Base-by-base conservation (phyloP, 2,113 vertebrate species). In the Oncorhynchus kisutch region DNA sequence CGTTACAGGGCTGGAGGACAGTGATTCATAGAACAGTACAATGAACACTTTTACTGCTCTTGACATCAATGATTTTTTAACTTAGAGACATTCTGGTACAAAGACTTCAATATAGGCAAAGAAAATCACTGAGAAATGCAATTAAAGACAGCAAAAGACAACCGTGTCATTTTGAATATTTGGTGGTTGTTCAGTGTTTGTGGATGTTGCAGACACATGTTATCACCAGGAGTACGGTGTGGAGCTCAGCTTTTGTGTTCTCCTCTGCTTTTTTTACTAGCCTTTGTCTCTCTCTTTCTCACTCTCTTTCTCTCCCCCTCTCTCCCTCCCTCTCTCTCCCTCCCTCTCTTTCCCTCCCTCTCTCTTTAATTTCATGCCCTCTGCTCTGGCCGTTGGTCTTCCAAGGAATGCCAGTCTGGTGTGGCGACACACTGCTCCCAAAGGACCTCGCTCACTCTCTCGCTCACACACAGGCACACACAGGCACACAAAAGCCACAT, bases 301-400 rank as follows among this genome's bases (percentile, higher is more conserved):
- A 84, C 82, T 74, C 74, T 79, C 71, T 39, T 80, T 75, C 70
- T 31, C 20, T 27, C 31, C 5, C 31, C 31, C 84, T 74, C 74
- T 79, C 71, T 74, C 70, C 16, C 13, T 14, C 57, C 14, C 34
- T 31, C 67, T 49, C 67, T 1, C 51, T 65, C 22, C 24, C 29
- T 20, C 62, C 34, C 24, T 14, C 22, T 14, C 31, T 78, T 73
- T 83, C 78, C 72, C 84, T 70, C 80, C 81, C 82, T 77, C 76
- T 81, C 85, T 74, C 88, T 92, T 91, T 93, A 91, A 92, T 94
- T 92, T 92, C 90, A 92, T 92, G 92, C 89, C 90, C 92, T 84
- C 85, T 90, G 90, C 87, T 89, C 88, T 91, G 88, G 88, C 90
- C 92, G 83, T 89, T 73, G 85, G 75, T 88, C 82, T 77, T 84